Percentiles rank a stretch among this genome's conserved stretches.
phyloP scores from a whole-genome alignment of 1,140 invertebrate genomes.

The Hormaphis cornu region DNA sequence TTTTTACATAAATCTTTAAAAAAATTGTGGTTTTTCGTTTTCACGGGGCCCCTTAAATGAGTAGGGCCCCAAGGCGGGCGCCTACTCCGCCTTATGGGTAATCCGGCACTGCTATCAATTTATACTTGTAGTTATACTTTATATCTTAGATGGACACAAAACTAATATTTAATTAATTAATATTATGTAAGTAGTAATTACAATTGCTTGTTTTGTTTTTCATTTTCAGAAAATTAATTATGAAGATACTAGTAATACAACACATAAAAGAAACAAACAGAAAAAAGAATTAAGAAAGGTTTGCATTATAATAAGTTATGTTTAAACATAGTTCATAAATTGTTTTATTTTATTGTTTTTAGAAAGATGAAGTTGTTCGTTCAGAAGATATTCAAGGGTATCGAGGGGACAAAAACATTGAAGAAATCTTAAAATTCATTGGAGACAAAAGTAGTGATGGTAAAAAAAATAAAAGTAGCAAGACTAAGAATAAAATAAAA shows the following conservation, averaged over 20 bases:
- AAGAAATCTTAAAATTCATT: conserved; percentile 24
- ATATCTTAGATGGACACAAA: too few species aligned
- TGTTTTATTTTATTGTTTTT: not conserved
- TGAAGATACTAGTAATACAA: conserved; percentile 18
- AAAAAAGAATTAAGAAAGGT: conserved; percentile 26
- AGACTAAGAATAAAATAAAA: conserved; percentile 15
- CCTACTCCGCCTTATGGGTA: too few species aligned
- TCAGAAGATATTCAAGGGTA: conserved; percentile 29
- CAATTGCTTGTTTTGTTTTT: not conserved
- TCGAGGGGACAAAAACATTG: conserved; percentile 22
- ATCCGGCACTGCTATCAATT: too few species aligned
- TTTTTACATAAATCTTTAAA: too few species aligned
- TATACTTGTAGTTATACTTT: too few species aligned
- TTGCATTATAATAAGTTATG: not conserved
- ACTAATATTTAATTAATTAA: too few species aligned
- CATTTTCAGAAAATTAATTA: not conserved
- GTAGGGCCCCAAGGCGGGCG: too few species aligned
- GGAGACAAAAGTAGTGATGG: conserved; percentile 16
- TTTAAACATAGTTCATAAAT: not conserved
- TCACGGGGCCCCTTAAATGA: too few species aligned
- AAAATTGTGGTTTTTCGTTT: too few species aligned
- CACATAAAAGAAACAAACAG: conserved; percentile 11
- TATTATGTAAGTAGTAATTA: too few species aligned
- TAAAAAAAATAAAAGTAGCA: conserved; percentile 25
- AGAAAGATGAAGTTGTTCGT: conserved; percentile 9